Evolutionary conservation across 2,113 vertebrate species (phyloP), one percentile per base, ranked within the genome.

Genomic region (Galbula dea): DNA sequence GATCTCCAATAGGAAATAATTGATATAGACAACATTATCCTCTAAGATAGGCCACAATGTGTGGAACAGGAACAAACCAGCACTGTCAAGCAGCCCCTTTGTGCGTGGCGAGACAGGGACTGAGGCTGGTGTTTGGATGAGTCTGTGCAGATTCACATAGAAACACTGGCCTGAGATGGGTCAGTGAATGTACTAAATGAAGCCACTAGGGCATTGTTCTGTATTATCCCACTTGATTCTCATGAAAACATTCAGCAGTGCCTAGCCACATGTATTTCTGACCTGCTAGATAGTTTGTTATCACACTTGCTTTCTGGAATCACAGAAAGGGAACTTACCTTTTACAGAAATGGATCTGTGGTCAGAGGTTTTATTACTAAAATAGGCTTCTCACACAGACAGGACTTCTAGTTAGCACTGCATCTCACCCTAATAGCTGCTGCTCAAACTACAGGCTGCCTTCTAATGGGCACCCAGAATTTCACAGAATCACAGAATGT

Each of bases 71-170:
- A 77, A 75, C 93, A 92, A 94, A 83, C 23, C 18, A 61, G 34
- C 75, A 48, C 24, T 94, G 85, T 91, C 45, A 39, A 93, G 94
- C 84, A 88, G 75, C 49, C 76, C 55, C 88, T 96, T 96, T 96
- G 96, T 95, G 93, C 94, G 89, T 63, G 93, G 92, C 85, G 83
- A 55, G 90, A 95, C 96, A 91, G 92, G 88, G 93, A 54, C 91
- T 94, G 93, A 91, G 63, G 63, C 43, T 91, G 95, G 85, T 96
- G 46, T 94, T 94, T 96, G 13, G 88, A 54, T 1, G 29, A 62
- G 68, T 85, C 95, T 95, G 75, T 54, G 26, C 46, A 83, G 94
- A 96, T 83, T 73, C 85, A 54, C 66, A 43, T 37, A 89, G 10
- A 91, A 96, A 86, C 88, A 86, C 51, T 83, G 78, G 79, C 72